These are phyloP conservation scores for Astyanax mexicanus DNA, from an alignment of 2,797 vertebrate genomes.

Conservation along the genomic window DNA sequence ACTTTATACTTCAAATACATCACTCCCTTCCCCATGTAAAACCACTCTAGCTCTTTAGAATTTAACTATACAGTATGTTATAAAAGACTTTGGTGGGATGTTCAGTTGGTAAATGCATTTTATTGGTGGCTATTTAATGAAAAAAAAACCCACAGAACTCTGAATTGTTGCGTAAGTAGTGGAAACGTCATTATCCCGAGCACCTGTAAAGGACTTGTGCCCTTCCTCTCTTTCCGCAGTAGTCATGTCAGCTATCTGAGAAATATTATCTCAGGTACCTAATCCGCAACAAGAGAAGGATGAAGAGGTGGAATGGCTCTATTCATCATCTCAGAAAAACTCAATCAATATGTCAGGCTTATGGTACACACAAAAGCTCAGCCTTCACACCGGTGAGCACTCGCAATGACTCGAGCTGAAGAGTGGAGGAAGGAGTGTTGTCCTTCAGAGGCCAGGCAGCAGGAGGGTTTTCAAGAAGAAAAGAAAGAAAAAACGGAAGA, in stretches of 20 bases:
- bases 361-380: conserved; percentile 38
- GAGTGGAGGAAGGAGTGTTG: background rate
- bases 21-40: too few species aligned
- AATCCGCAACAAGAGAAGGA: conserved; percentile 34
- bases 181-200: conserved; percentile 14
- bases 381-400: conserved; percentile 19
- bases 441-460: conserved; percentile 8
- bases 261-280: conserved; percentile 38
- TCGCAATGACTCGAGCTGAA: background rate
- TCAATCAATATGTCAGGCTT: conserved; percentile 41
- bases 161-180: background rate
- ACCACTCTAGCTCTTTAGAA: too few species aligned
- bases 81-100: too few species aligned
- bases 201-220: background rate
- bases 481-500: background rate
- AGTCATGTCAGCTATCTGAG: conserved; percentile 11
- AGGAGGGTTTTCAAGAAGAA: background rate
- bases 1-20: too few species aligned
- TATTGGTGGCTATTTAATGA: too few species aligned
- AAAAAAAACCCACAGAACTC: too few species aligned
- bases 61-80: too few species aligned
- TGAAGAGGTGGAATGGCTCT: conserved; percentile 11
- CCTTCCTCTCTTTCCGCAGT: conserved; percentile 4
- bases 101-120: too few species aligned
- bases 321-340: conserved; percentile 34